A percentile compares a stretch with the other conserved stretches of the same genome.
phyloP scores from a whole-genome alignment of 2,888 invertebrate species.

The Julus scandinavius region DNA sequence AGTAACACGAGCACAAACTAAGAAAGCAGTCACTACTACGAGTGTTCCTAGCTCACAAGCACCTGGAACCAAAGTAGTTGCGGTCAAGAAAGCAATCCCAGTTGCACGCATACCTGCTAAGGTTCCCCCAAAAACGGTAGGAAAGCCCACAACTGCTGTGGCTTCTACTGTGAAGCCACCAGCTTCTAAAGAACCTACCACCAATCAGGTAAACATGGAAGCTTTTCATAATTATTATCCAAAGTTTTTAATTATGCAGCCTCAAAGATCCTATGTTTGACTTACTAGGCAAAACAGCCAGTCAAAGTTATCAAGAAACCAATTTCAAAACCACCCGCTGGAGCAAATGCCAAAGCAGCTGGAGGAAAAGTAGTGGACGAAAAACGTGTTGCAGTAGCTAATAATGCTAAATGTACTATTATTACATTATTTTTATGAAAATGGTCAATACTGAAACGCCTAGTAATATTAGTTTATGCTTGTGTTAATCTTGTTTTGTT shows the following conservation, averaged over 20 bases:
- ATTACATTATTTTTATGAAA: background rate
- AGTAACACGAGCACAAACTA: conserved; percentile 44
- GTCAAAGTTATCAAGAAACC: conserved; percentile 40
- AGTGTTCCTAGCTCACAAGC: background rate
- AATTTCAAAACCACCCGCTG: background rate
- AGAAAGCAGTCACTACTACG: conserved; percentile 42
- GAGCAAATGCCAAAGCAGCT: background rate
- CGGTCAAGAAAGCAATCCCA: conserved; percentile 25
- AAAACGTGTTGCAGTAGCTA: conserved; percentile 19
- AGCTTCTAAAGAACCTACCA: conserved; percentile 5
- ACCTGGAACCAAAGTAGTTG: conserved; percentile 44
- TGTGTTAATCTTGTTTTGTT: background rate
- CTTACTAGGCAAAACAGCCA: conserved; percentile 21
- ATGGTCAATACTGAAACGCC: background rate
- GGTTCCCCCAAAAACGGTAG: background rate
- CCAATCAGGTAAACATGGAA: conserved; percentile 28
- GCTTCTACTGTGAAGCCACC: background rate
- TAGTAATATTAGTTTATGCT: background rate
- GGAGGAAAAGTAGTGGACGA: background rate
- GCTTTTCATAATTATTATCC: background rate
- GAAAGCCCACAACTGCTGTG: background rate
- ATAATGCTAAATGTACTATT: background rate
- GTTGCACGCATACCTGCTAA: background rate
- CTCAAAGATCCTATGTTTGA: background rate
- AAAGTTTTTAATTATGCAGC: too few species aligned